phyloP scores from a whole-genome alignment of 2,888 invertebrate species.

The Drosophila mimetica region DNA sequence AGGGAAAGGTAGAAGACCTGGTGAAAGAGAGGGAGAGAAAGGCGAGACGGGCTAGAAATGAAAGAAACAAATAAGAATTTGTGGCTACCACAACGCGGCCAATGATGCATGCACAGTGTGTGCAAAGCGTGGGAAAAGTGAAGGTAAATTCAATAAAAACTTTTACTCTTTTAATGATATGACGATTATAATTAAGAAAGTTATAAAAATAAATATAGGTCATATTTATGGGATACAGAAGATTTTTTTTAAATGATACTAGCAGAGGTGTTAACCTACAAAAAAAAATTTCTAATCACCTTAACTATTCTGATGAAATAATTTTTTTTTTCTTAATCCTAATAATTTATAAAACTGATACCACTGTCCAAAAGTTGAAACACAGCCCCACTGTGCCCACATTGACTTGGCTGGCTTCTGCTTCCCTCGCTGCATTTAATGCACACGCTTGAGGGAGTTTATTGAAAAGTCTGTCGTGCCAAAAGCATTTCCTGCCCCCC shows the following conservation, averaged over 20 bases:
- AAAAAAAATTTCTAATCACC: too few relatives aligned
- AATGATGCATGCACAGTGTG: constrained; percentile 62
- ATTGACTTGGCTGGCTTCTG: constrained; percentile 58
- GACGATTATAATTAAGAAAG: too few relatives aligned
- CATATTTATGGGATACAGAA: too few relatives aligned
- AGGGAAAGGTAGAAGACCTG: constrained; percentile 5
- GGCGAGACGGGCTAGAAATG: constrained; percentile 23
- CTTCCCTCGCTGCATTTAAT: constrained; percentile 75
- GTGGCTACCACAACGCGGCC: constrained; percentile 66
- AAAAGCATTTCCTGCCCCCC: constrained; percentile 63
- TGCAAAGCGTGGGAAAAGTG: not conserved
- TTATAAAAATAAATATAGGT: too few relatives aligned
- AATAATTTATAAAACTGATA: not conserved
- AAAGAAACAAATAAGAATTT: constrained; percentile 64
- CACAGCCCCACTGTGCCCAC: constrained; percentile 32
- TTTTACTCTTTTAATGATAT: not conserved
- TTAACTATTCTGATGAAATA: not conserved
- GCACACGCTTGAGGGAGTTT: constrained; percentile 82
- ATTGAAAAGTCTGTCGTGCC: constrained; percentile 80
- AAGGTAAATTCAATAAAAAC: not conserved
- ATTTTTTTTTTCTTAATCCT: not conserved
- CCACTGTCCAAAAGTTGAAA: constrained; percentile 47
- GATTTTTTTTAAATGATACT: too few relatives aligned
- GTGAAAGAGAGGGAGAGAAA: constrained; percentile 8
- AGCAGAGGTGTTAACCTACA: too few relatives aligned